Conservation (phyloP, 2,797 vertebrate genomes). For the Anableps anableps region DNA sequence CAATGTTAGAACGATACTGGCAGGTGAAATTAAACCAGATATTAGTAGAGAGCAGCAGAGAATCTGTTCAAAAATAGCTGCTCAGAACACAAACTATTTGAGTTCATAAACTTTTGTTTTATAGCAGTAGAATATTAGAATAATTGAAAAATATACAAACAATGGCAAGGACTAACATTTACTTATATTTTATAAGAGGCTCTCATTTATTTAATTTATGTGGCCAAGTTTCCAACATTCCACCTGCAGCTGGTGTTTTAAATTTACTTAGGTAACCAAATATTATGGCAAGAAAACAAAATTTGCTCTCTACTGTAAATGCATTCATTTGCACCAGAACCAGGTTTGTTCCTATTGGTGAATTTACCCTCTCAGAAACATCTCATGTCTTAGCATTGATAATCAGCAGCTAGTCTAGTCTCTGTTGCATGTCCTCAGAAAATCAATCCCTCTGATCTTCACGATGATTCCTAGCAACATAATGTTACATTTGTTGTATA, state of each 20-base stretch:
- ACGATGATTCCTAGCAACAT: not conserved
- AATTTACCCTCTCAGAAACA: too few relatives aligned
- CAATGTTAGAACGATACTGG: slow-evolving; percentile 42
- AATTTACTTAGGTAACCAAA: too few relatives aligned
- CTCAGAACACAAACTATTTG: not conserved
- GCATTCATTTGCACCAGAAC: not conserved
- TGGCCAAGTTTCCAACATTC: too few relatives aligned
- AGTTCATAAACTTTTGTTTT: slow-evolving; percentile 1
- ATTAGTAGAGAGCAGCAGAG: slow-evolving; percentile 14
- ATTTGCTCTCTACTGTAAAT: too few relatives aligned
- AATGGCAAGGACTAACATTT: too few relatives aligned
- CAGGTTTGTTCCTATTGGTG: too few relatives aligned
- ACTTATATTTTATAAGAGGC: too few relatives aligned
- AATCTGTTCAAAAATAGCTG: slow-evolving; percentile 1
- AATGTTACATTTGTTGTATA: too few relatives aligned
- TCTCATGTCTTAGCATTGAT: not conserved
- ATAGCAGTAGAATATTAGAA: not conserved
- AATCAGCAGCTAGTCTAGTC: not conserved
- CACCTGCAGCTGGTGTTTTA: too few relatives aligned
- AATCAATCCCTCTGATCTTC: not conserved
- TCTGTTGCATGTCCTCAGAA: not conserved
- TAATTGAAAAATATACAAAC: too few relatives aligned
- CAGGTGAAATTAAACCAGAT: slow-evolving; percentile 20
- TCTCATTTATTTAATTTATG: too few relatives aligned
- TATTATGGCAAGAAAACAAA: too few relatives aligned